These are phyloP conservation scores for Phenganax marumi DNA, from an alignment of 92 coral and sea anemone species.

Conservation along the genomic window DNA sequence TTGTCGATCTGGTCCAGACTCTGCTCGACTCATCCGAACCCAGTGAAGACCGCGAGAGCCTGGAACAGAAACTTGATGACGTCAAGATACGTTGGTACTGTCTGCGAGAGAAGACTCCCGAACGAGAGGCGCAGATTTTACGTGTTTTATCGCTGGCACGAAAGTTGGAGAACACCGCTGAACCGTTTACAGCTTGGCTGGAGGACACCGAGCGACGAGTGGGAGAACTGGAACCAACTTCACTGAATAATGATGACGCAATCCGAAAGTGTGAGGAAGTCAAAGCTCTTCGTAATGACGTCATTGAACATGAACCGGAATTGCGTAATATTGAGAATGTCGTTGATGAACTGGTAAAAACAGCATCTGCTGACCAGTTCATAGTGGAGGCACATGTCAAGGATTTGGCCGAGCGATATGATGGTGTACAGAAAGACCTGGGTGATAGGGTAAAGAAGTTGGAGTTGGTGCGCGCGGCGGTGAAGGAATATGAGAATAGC, in stretches of 20 bases:
- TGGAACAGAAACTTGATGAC: constrained; percentile 68
- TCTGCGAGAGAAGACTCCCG: constrained; percentile 69
- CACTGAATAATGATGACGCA: constrained; percentile 64
- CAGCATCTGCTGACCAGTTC: constrained; percentile 73
- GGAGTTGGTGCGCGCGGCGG: constrained; percentile 68
- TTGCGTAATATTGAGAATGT: constrained; percentile 59
- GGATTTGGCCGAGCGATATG: constrained; percentile 80
- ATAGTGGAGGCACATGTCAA: constrained; percentile 80
- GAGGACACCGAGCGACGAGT: constrained; percentile 79
- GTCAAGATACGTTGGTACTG: constrained; percentile 75
- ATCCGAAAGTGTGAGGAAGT: constrained; percentile 63
- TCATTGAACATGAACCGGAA: constrained; percentile 67
- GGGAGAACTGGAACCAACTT: constrained; percentile 62
- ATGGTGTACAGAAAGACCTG: constrained; percentile 54
- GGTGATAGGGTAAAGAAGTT: constrained; percentile 62
- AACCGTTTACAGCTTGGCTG: constrained; percentile 75
- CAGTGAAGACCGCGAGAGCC: constrained; percentile 74
- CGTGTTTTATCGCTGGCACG: constrained; percentile 80
- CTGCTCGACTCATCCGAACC: constrained; percentile 79
- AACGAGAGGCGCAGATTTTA: constrained; percentile 60
- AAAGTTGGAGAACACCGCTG: constrained; percentile 64
- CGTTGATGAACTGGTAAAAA: constrained; percentile 63
- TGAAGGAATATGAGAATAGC: constrained; percentile 87
- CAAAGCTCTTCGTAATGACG: constrained; percentile 59
- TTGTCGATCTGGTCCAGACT: constrained; percentile 74